These are phyloP conservation scores for Drosophila equinoxialis DNA, from an alignment of 1,140 invertebrate genomes.

Conservation along the genomic window DNA sequence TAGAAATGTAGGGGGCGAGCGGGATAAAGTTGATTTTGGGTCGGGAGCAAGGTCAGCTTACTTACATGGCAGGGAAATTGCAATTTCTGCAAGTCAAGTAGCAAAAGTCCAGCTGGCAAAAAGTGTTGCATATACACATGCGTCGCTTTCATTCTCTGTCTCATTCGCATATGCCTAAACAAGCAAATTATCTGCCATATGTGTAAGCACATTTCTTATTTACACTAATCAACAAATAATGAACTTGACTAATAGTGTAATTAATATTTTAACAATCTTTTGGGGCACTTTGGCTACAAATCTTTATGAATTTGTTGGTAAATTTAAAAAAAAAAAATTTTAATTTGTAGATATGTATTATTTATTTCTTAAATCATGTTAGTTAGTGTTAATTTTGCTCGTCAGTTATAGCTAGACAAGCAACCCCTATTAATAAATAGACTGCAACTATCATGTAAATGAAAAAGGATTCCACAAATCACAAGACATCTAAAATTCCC, in stretches of 20 bases:
- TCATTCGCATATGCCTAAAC: background rate
- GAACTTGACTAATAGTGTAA: background rate
- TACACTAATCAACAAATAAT: background rate
- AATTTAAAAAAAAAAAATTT: too few species aligned
- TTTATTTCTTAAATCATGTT: background rate
- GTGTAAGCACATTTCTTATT: slow-evolving; percentile 10
- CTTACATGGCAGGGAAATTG: slow-evolving; percentile 39
- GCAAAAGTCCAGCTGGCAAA: slow-evolving; percentile 37
- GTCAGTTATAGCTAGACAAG: background rate
- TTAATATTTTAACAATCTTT: too few species aligned
- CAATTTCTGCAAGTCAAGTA: slow-evolving; percentile 56
- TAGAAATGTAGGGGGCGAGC: slow-evolving; percentile 21
- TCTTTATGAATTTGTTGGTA: background rate
- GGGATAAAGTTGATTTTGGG: background rate
- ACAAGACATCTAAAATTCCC: background rate
- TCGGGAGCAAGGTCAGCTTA: background rate
- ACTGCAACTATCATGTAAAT: background rate
- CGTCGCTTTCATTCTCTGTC: background rate
- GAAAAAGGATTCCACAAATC: background rate
- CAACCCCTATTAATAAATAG: background rate
- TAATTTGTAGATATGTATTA: too few species aligned
- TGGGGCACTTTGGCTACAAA: too few species aligned
- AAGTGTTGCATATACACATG: slow-evolving; percentile 30
- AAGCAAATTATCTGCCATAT: slow-evolving; percentile 5
- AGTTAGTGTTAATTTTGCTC: background rate